Base-by-base conservation (phyloP, 2,888 invertebrate species). In the Xestia xanthographa region DNA sequence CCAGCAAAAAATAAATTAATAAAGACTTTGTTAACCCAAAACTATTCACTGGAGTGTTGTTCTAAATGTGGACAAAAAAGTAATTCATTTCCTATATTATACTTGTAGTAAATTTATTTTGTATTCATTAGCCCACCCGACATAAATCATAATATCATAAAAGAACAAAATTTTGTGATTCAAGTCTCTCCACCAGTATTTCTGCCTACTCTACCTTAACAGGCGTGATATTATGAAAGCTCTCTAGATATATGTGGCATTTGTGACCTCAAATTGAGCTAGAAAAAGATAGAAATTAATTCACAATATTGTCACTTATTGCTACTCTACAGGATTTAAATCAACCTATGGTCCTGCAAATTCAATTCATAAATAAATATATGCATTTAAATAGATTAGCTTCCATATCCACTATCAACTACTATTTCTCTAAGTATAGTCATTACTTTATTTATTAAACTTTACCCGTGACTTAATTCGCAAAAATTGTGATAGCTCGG, bases 71-170 rank as follows among this genome's bases (percentile, higher is more conserved):
- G 43, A 38, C 12, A 45, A 66, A 29, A 68, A 73, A 43, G 56
- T 70, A 65, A 74, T 50, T 72, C 67, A 41, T 68, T 77, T 50
- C 26, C 17, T 34, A 29, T 56, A 14, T 11, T 73, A 22, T 14
- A 29, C 6, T 34, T 45, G 4, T 43, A 26, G n/a, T 65, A 1
- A 34, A 8, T 43, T 12, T 12, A 22, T n/a, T 14, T 34, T 38
- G 12, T 62, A 22, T 62, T 38, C 12, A 2, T 62, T 6, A 38
- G 2, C 4, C 29, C 29, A 20, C 4, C 0, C 12, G 12, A 14
- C 29, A 12, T n/a, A 20, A 60, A 17, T 66, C 6, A 14, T 41
- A 48, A 2, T 43, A 43, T 5, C 43, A 4, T 14, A 43, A 0
- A 12, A 11, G 14, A 43, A 43, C 43, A 43, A 34, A 41, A 14